Conservation (phyloP, 35 echinoderm and acorn worm species). For the Lytechinus variegatus region DNA sequence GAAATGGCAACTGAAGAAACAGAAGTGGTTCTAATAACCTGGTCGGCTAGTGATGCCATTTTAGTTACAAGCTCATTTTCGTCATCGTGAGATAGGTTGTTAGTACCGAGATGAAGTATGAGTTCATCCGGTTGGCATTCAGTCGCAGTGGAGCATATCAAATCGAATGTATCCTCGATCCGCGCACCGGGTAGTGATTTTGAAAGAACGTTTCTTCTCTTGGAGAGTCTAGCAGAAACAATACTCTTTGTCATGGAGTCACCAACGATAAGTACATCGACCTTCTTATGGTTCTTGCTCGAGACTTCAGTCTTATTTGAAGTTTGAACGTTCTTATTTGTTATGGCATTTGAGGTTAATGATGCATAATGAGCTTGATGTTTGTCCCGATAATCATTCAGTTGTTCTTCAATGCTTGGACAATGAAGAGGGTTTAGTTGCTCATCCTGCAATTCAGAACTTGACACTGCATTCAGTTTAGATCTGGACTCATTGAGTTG, state of each 20-base stretch:
- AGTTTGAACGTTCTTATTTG: not conserved
- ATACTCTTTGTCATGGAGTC: constrained; percentile 48
- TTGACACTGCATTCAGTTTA: too few species aligned
- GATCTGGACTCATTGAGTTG: too few species aligned
- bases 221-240: constrained; percentile 32
- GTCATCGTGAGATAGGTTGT: constrained; percentile 3
- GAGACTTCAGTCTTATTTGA: not conserved
- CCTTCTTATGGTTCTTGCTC: not conserved
- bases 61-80: constrained; percentile 25
- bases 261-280: constrained; percentile 24
- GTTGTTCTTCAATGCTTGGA: too few species aligned
- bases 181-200: constrained; percentile 37
- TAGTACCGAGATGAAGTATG: constrained; percentile 39
- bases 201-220: not conserved
- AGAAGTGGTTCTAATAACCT: not conserved
- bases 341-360: too few species aligned
- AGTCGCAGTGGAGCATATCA: not conserved
- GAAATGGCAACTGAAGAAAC: not conserved
- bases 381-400: too few species aligned
- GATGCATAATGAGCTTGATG: too few species aligned
- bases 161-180: constrained; percentile 22
- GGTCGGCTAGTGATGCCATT: constrained; percentile 40
- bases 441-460: too few species aligned
- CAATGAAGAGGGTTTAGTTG: too few species aligned
- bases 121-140: constrained; percentile 36